Conservation (phyloP, 2,888 invertebrate species). For the Thecocarcelia acutangulata region DNA sequence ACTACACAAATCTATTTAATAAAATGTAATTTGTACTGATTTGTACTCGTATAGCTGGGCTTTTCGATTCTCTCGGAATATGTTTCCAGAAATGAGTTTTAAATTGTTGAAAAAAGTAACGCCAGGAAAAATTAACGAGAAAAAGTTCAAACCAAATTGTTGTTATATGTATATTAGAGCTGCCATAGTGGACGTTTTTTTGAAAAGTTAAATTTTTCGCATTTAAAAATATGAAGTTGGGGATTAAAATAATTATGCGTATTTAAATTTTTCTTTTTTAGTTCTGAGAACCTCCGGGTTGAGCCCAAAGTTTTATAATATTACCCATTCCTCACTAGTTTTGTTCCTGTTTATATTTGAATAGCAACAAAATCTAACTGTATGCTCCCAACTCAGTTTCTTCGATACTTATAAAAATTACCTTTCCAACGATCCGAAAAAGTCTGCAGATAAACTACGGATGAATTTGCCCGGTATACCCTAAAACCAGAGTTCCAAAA, state of each 20-base stretch:
- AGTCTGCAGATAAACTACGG: slow-evolving; percentile 15
- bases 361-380: neutral
- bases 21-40: neutral
- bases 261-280: slow-evolving; percentile 10
- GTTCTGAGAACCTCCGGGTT: slow-evolving; percentile 5
- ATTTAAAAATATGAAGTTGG: slow-evolving; percentile 5
- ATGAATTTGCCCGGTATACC: slow-evolving; percentile 35
- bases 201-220: neutral
- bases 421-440: neutral
- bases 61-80: too few species aligned
- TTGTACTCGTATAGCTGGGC: too few species aligned
- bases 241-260: slow-evolving; percentile 11
- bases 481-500: slow-evolving; percentile 47
- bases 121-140: too few species aligned
- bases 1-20: neutral
- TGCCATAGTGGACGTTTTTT: too few species aligned
- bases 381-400: slow-evolving; percentile 1
- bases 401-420: slow-evolving; percentile 6
- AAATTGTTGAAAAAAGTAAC: too few species aligned
- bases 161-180: too few species aligned
- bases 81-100: too few species aligned
- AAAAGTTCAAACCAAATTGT: too few species aligned
- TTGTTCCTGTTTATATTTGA: neutral
- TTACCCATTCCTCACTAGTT: slow-evolving; percentile 9
- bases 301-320: slow-evolving; percentile 3